Percentiles rank a stretch among this genome's conserved stretches.
These are phyloP conservation scores for Cephus spinipes DNA, from an alignment of 2,888 invertebrate species.

Conservation along the genomic window DNA sequence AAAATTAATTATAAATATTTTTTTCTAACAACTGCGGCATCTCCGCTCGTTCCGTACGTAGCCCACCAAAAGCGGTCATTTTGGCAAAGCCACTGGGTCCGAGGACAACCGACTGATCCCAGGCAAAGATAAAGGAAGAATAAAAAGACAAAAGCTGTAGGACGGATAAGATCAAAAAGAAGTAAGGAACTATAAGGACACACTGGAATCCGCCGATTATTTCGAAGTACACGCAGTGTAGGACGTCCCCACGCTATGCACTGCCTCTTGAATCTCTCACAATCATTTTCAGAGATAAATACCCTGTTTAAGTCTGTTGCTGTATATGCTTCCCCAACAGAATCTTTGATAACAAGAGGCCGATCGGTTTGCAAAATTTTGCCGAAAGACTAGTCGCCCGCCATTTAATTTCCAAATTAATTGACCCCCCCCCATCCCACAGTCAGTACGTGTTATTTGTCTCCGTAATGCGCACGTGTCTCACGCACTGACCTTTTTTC, in stretches of 20 bases:
- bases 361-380: background rate
- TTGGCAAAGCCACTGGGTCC: slow-evolving; percentile 55
- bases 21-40: slow-evolving; percentile 13
- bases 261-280: slow-evolving; percentile 5
- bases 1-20: slow-evolving; percentile 2
- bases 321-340: background rate
- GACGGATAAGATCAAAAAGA: background rate
- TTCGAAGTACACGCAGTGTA: background rate
- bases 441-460: background rate
- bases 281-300: slow-evolving; percentile 27
- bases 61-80: slow-evolving; percentile 63
- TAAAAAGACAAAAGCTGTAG: background rate
- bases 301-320: slow-evolving; percentile 52
- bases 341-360: background rate
- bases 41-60: slow-evolving; percentile 58
- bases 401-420: background rate
- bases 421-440: background rate
- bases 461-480: background rate
- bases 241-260: background rate
- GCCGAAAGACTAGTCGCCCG: background rate
- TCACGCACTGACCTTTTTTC: background rate
- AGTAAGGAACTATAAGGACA: background rate
- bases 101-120: slow-evolving; percentile 48
- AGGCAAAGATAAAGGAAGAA: background rate
- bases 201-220: background rate